phyloP scores from a whole-genome alignment of 1,140 invertebrate genomes.

The Radopholus similis region DNA sequence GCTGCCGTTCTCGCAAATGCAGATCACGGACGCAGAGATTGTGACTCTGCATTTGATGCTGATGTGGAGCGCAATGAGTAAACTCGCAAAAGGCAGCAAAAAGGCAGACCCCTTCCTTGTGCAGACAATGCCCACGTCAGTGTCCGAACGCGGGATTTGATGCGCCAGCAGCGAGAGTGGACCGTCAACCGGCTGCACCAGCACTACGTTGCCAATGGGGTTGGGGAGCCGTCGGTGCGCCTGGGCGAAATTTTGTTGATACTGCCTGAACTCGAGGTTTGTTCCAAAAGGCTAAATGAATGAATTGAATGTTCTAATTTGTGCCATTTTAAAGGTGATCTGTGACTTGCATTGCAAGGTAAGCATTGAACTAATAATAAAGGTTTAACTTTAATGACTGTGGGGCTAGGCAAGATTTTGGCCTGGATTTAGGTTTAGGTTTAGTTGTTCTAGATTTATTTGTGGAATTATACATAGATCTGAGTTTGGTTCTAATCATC shows the following conservation, averaged over 20 bases:
- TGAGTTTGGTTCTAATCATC: too few relatives aligned
- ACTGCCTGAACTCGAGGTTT: conserved; percentile 26
- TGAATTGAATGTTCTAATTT: conserved; percentile 2
- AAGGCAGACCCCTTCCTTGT: neutral
- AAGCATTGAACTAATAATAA: neutral
- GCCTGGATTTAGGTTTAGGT: too few relatives aligned
- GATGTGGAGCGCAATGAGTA: conserved; percentile 28
- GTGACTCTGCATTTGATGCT: conserved; percentile 27
- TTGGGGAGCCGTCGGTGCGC: conserved; percentile 19
- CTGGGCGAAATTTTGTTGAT: conserved; percentile 30
- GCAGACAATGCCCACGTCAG: conserved; percentile 22
- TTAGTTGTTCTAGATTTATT: too few relatives aligned
- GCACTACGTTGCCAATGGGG: conserved; percentile 16
- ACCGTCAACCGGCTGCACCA: conserved; percentile 16
- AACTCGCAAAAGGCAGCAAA: neutral
- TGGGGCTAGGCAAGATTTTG: too few relatives aligned
- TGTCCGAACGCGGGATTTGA: conserved; percentile 4
- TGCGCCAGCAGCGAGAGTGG: conserved; percentile 27
- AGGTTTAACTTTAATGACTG: neutral
- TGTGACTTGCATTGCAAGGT: conserved; percentile 21
- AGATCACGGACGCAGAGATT: conserved; percentile 31
- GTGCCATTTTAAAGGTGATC: conserved; percentile 1
- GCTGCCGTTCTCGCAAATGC: conserved; percentile 23
- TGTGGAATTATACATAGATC: too few relatives aligned
- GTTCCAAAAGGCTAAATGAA: neutral